These are phyloP conservation scores for Leptopilina myrica DNA, from an alignment of 2,888 invertebrate genomes.

Conservation along the genomic window DNA sequence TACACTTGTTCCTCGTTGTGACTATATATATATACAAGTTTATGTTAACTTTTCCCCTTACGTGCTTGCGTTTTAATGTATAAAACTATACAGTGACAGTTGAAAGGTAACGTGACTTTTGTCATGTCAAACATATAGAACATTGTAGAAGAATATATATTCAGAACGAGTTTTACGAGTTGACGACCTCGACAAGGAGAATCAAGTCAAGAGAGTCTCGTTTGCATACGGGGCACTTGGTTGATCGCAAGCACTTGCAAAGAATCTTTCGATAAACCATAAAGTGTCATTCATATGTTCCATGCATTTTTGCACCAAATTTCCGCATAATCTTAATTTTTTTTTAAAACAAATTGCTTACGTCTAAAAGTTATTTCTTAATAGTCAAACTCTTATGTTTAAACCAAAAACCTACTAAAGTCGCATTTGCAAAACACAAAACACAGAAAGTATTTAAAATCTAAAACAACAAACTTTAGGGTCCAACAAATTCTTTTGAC, in stretches of 20 bases:
- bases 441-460: too few species aligned
- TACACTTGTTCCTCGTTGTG: not conserved
- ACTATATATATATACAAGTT: not conserved
- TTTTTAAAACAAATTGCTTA: too few species aligned
- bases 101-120: constrained; percentile 31
- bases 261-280: constrained; percentile 12
- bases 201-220: constrained; percentile 54
- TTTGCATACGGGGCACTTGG: constrained; percentile 54
- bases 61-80: not conserved
- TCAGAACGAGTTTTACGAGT: constrained; percentile 68
- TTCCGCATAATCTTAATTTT: too few species aligned
- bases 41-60: not conserved
- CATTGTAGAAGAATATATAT: constrained; percentile 20
- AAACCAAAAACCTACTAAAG: too few species aligned
- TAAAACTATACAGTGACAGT: constrained; percentile 3
- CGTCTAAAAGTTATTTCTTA: too few species aligned
- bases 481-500: too few species aligned
- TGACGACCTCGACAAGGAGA: constrained; percentile 69
- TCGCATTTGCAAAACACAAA: too few species aligned
- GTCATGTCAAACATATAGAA: not conserved
- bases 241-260: constrained; percentile 5
- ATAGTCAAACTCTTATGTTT: too few species aligned
- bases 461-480: too few species aligned
- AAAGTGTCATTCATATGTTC: not conserved
- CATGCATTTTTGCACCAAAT: too few species aligned